Evolutionary conservation across 1,140 invertebrate genomes (phyloP).

Genomic region (Adelges cooleyi): DNA sequence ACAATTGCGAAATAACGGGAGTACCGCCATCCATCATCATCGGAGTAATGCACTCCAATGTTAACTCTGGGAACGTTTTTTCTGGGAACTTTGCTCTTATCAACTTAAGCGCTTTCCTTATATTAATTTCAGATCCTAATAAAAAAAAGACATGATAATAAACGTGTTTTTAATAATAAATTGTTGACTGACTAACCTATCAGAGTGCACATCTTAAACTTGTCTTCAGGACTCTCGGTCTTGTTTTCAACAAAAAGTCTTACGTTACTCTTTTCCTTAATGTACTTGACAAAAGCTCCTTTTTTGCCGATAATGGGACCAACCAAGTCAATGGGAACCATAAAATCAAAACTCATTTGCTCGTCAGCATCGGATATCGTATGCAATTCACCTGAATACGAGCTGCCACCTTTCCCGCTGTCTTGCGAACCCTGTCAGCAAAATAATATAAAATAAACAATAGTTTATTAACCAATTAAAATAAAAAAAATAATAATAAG

Average conservation of each 20-base stretch:
- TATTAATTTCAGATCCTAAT: slow-evolving; percentile 55
- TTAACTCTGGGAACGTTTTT: slow-evolving; percentile 63
- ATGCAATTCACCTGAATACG: background rate
- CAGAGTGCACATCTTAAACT: slow-evolving; percentile 68
- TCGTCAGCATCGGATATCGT: slow-evolving; percentile 17
- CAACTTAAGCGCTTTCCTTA: slow-evolving; percentile 65
- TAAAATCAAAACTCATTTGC: slow-evolving; percentile 42
- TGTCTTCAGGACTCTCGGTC: slow-evolving; percentile 55
- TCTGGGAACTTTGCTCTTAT: slow-evolving; percentile 72
- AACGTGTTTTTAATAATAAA: too few relatives aligned
- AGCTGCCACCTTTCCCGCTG: slow-evolving; percentile 17
- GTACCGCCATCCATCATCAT: background rate
- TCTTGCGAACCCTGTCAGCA: slow-evolving; percentile 15
- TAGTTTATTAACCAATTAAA: background rate
- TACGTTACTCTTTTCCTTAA: slow-evolving; percentile 65
- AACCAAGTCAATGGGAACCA: slow-evolving; percentile 64
- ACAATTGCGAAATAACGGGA: slow-evolving; percentile 5
- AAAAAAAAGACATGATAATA: slow-evolving; percentile 31
- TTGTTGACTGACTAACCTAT: slow-evolving; percentile 52
- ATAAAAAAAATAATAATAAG: background rate
- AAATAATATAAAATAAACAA: background rate
- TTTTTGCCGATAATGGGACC: slow-evolving; percentile 77
- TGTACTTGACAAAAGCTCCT: slow-evolving; percentile 65
- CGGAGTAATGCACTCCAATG: slow-evolving; percentile 58
- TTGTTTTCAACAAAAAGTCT: slow-evolving; percentile 55